These are phyloP conservation scores for Glyptemys insculpta DNA, from an alignment of 2,797 vertebrate genomes.

Conservation along the genomic window DNA sequence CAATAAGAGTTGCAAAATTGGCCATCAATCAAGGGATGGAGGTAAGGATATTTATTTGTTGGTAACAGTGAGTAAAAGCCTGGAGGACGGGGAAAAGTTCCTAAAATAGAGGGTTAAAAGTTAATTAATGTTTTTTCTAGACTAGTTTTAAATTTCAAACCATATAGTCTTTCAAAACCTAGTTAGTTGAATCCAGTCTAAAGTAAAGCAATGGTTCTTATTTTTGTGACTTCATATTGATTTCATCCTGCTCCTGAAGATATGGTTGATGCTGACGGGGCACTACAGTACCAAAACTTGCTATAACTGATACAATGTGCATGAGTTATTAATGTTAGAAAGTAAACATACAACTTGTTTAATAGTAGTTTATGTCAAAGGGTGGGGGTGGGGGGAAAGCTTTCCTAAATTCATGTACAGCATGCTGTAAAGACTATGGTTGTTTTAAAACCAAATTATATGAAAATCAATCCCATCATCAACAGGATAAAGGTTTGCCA, in stretches of 20 bases:
- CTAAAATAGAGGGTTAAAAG: not conserved
- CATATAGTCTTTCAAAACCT: not conserved
- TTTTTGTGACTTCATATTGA: not conserved
- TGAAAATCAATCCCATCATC: not conserved
- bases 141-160: not conserved
- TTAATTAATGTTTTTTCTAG: not conserved
- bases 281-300: not conserved
- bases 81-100: not conserved
- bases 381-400: not conserved
- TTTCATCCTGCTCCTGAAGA: not conserved
- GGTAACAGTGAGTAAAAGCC: not conserved
- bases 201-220: not conserved
- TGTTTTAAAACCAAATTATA: not conserved
- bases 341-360: not conserved
- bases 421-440: not conserved
- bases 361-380: not conserved
- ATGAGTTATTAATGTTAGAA: conserved; percentile 12
- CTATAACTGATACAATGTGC: not conserved
- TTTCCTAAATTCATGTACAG: accelerated
- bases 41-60: conserved; percentile 82
- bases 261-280: not conserved
- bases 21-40: conserved; percentile 98
- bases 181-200: not conserved
- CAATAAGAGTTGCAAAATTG: conserved; percentile 96
- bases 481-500: too few relatives aligned